Base-by-base conservation (phyloP, 2,797 vertebrate species). In the Chaetophractus vellerosus region DNA sequence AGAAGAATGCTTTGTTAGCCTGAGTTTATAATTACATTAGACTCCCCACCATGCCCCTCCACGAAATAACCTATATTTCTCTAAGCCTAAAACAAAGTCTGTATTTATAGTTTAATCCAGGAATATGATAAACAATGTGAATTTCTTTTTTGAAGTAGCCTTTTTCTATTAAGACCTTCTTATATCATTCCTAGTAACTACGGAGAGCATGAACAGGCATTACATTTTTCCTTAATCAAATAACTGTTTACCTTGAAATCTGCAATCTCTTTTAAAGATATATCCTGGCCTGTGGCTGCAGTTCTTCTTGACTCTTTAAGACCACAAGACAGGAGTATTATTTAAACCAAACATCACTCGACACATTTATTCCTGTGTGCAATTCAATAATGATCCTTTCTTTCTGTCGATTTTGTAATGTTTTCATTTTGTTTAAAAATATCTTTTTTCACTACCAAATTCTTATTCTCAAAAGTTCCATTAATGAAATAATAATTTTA, bases 181-280 rank as follows among this genome's bases (percentile, higher is more conserved):
- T 24, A 41, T 66, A 41, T 68, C 5, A 38, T 69, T 74, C 24
- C 14, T 23, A 69, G 15, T 52, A 79, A 31, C 9, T 71, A 18
- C 19, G 28, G 3, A 52, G 48, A 33, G 2, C 76, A 38, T 61
- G 26, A 84, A 41, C 0, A 84, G 26, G 0, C 0, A 55, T 68
- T 86, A 91, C 0, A 4, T 83, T 88, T 86, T 66, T 82, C 19
- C 23, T 71, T 59, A 59, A 68, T 33, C 76, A 75, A 89, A 83
- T 2, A 82, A 41, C 0, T 1, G 55, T 12, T 63, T 36, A 50
- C 18, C 33, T 72, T 84, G 61, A 74, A 82, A 74, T 74, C 33
- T 12, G 9, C 5, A 68, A n/a, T 85, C 9, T 5, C 2, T 63
- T 91, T 57, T 24, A 80, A 90, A 87, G 6, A 61, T 52, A 21